These are phyloP conservation scores for Mycetomoellerius zeteki DNA, from an alignment of 1,140 invertebrate species.

Conservation along the genomic window DNA sequence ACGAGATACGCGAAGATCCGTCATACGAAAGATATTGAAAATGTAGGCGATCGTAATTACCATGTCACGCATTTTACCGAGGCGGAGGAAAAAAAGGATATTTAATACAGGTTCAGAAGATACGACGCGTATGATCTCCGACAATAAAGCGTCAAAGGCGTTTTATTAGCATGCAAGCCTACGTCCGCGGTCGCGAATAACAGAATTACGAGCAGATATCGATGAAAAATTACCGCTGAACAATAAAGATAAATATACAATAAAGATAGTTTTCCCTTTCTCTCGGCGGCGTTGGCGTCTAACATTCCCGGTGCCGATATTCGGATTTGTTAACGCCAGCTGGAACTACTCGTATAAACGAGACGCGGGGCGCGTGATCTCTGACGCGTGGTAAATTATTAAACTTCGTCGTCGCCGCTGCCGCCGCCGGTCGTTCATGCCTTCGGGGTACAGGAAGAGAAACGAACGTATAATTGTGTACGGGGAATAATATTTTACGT, in stretches of 20 bases:
- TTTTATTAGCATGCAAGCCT: conserved; percentile 27
- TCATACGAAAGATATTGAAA: conserved; percentile 40
- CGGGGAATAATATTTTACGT: conserved; percentile 55
- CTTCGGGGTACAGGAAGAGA: conserved; percentile 49
- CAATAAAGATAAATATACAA: conserved; percentile 43
- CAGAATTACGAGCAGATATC: conserved; percentile 35
- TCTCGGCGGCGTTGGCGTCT: not conserved
- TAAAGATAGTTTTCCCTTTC: not conserved
- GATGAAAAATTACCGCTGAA: not conserved
- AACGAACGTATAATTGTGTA: conserved; percentile 45
- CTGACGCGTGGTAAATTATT: conserved; percentile 47
- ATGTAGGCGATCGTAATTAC: conserved; percentile 30
- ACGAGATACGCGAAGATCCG: not conserved
- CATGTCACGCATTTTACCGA: conserved; percentile 25
- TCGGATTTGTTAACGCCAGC: conserved; percentile 28
- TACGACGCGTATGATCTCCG: not conserved
- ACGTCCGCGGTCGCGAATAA: conserved; percentile 38
- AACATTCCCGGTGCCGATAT: not conserved
- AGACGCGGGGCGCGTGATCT: conserved; percentile 29
- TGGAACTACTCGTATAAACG: conserved; percentile 16
- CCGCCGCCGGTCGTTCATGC: conserved; percentile 27
- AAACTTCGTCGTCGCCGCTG: conserved; percentile 28
- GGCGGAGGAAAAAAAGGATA: conserved; percentile 8
- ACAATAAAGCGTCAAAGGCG: conserved; percentile 35
- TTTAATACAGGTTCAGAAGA: conserved; percentile 6